Percentiles rank a stretch among this genome's conserved stretches.
These are phyloP conservation scores for Malthinus flaveolus DNA, from an alignment of 2,888 invertebrate species.

Conservation along the genomic window DNA sequence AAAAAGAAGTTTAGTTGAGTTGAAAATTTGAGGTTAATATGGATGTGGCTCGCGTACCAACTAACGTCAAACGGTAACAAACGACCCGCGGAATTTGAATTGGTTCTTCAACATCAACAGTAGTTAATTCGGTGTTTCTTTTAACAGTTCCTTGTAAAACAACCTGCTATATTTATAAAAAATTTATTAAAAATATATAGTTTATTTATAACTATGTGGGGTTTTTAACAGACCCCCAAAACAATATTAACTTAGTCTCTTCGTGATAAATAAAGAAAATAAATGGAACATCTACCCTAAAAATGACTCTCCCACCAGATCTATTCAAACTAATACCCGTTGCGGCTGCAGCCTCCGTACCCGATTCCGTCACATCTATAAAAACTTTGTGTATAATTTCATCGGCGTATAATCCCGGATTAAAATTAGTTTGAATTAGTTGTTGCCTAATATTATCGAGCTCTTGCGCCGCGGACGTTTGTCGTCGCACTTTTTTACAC, in stretches of 20 bases:
- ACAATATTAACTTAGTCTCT: constrained; percentile 66
- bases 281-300: constrained; percentile 71
- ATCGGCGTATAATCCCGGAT: constrained; percentile 66
- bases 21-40: too few relatives aligned
- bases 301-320: constrained; percentile 58
- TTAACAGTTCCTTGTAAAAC: too few relatives aligned
- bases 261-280: constrained; percentile 74
- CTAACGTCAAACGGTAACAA: too few relatives aligned
- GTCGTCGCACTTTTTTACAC: constrained; percentile 24
- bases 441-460: constrained; percentile 43
- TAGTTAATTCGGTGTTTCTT: too few relatives aligned
- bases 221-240: constrained; percentile 69
- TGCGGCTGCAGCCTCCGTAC: constrained; percentile 73
- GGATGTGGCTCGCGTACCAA: too few relatives aligned
- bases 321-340: constrained; percentile 63
- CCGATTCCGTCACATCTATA: constrained; percentile 67
- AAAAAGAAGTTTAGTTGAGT: too few relatives aligned
- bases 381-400: constrained; percentile 68
- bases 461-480: constrained; percentile 14
- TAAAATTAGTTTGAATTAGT: constrained; percentile 50
- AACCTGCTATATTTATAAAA: too few relatives aligned
- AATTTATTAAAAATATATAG: too few relatives aligned
- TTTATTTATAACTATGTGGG: constrained; percentile 50
- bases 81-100: too few relatives aligned
- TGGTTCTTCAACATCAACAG: too few relatives aligned